Evolutionary conservation across 2,113 vertebrate species (phyloP).

Genomic region (Phasianus colchicus): DNA sequence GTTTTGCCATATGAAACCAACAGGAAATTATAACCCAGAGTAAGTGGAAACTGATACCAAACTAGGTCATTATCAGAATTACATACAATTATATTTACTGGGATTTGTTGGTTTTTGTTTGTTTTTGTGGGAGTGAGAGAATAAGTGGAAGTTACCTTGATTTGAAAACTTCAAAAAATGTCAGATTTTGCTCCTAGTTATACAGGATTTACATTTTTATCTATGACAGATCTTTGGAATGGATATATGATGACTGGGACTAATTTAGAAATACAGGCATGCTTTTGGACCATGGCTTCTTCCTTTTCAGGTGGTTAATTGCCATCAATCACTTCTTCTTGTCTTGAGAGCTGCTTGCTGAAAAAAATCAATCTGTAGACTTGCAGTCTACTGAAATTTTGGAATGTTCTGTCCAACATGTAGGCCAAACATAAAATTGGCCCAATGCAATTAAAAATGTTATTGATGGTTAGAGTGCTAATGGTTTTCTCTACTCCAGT

Average conservation of each 20-base stretch:
- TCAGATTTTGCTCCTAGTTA: neutral
- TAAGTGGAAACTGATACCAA: neutral
- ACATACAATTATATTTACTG: neutral
- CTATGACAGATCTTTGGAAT: neutral
- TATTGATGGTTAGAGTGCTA: neutral
- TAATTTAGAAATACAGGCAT: neutral
- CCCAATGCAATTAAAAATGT: neutral
- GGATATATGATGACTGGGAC: neutral
- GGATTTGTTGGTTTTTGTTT: neutral
- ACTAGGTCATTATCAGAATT: neutral
- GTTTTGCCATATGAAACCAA: neutral
- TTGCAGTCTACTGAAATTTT: neutral
- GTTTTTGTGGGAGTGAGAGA: neutral
- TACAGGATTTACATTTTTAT: neutral
- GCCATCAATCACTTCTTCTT: neutral
- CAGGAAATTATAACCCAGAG: fast-evolving
- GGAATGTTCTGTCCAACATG: neutral
- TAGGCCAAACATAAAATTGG: neutral
- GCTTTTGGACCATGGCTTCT: neutral
- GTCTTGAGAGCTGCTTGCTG: neutral
- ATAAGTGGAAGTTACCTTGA: neutral
- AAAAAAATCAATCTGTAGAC: neutral
- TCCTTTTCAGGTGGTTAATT: neutral
- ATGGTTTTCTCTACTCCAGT: neutral
- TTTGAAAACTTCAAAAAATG: neutral